Percentiles rank a stretch among this genome's conserved stretches.
Evolutionary conservation across 2,113 vertebrate genomes (phyloP).

Genomic region (Catharus bicknelli): DNA sequence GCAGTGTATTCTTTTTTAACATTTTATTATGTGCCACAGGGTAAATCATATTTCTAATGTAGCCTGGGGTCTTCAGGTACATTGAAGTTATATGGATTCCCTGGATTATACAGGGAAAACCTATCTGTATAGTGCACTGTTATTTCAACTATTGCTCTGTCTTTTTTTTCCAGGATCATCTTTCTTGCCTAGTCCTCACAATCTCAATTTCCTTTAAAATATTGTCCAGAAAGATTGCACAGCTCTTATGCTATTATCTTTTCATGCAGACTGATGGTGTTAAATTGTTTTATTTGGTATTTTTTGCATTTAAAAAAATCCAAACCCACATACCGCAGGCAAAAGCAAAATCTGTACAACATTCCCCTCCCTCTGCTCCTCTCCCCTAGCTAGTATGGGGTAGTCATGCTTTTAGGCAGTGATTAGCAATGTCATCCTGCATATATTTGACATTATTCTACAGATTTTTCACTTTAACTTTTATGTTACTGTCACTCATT

Average conservation of each 20-base stretch:
- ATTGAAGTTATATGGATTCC: not conserved
- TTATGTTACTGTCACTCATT: conserved; percentile 49
- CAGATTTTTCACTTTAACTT: conserved; percentile 40
- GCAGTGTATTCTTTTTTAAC: not conserved
- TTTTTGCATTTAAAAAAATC: not conserved
- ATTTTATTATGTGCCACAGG: not conserved
- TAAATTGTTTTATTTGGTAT: not conserved
- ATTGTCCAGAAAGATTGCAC: not conserved
- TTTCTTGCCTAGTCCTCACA: conserved; percentile 8
- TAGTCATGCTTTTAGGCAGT: conserved; percentile 1
- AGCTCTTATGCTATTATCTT: not conserved
- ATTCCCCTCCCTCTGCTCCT: not conserved
- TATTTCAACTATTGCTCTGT: not conserved
- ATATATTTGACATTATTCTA: conserved; percentile 28
- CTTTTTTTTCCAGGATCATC: not conserved
- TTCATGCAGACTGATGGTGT: not conserved
- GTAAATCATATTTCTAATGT: conserved; percentile 31
- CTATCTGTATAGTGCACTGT: not conserved
- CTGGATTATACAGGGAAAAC: not conserved
- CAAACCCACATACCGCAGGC: not conserved
- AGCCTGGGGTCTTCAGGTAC: not conserved
- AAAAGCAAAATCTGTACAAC: not conserved
- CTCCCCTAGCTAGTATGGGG: not conserved
- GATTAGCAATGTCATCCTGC: not conserved
- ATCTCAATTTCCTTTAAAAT: conserved; percentile 13